These are phyloP conservation scores for Limnephilus auricula DNA, from an alignment of 2,888 invertebrate species.

Conservation along the genomic window DNA sequence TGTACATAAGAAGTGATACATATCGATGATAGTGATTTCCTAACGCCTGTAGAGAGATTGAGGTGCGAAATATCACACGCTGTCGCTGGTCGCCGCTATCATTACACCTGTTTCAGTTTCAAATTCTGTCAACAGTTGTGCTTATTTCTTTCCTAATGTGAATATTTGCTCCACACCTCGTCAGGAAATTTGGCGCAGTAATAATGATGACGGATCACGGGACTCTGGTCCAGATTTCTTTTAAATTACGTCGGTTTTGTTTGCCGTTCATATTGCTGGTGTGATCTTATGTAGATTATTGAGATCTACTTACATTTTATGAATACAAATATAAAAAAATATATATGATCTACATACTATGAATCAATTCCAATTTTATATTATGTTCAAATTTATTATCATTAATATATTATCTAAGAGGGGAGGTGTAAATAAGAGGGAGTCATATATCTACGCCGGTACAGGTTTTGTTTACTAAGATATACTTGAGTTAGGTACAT, in stretches of 20 bases:
- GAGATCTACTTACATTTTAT: neutral
- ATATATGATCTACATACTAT: neutral
- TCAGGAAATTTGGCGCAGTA: neutral
- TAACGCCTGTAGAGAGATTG: conserved; percentile 13
- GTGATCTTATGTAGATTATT: neutral
- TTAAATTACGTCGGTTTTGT: neutral
- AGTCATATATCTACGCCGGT: neutral
- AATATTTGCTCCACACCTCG: neutral
- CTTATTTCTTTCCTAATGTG: conserved; percentile 15
- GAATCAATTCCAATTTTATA: neutral
- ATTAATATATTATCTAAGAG: neutral
- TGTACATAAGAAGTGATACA: conserved; percentile 30
- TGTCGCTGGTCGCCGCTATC: conserved; percentile 12
- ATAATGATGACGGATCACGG: conserved; percentile 6
- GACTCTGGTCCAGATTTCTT: neutral
- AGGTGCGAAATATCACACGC: conserved; percentile 39
- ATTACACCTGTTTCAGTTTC: conserved; percentile 32
- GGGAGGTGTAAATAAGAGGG: neutral
- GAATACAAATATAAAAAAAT: neutral
- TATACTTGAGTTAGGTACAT: neutral
- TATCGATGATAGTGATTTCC: conserved; percentile 23
- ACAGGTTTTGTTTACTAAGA: neutral
- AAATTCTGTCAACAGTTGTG: conserved; percentile 17
- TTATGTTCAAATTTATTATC: neutral
- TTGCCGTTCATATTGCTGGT: neutral